Evolutionary conservation across 2,888 invertebrate species (phyloP), one percentile per base, ranked within the genome.

Genomic region (Apodemia mormo): DNA sequence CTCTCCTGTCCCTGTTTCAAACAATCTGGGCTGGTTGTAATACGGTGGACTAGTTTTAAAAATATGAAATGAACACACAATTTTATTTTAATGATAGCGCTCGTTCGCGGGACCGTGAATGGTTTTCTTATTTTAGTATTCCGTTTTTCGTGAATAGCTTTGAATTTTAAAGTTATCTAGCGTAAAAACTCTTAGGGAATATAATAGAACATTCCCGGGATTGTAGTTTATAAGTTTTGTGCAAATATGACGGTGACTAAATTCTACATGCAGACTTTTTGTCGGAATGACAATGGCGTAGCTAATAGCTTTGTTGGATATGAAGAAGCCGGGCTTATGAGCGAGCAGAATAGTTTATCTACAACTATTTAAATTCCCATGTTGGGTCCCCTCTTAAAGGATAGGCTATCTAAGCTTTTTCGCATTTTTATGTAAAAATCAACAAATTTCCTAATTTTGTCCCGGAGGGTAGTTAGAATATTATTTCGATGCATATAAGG

Each of bases 81-180:
- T 61, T 61, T 61, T 61, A 61, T 61, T 61, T 61, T 61, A 61
- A 61, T 61, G 58, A 61, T 61, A 61, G 33, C 58, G 58, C 29
- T 12, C 58, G 33, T 58, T 58, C 58, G 58, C 56, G 7, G 14
- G 14, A 3, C 12, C 30, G 58, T 33, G 58, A 58, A 30, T 58
- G 58, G 30, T 8, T 22, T n/a, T 54, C 12, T 29, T 61, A 12
- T 30, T 61, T 30, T 61, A 33, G 33, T 61, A 5, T 61, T 30
- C 33, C 58, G 58, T 61, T 61, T 58, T 61, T 33, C 33, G 61
- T 61, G 61, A 61, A 33, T 33, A 33, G 37, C 33, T 37, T 61
- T 61, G 12, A 33, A 30, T 30, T 61, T 33, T 61, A 30, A 33
- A 33, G 33, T 61, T 33, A 33, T 61, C 12, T 58, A 9, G 58